Evolutionary conservation across 2,797 vertebrate species (phyloP), one percentile per base, ranked within the genome.

Genomic region (Manis javanica): DNA sequence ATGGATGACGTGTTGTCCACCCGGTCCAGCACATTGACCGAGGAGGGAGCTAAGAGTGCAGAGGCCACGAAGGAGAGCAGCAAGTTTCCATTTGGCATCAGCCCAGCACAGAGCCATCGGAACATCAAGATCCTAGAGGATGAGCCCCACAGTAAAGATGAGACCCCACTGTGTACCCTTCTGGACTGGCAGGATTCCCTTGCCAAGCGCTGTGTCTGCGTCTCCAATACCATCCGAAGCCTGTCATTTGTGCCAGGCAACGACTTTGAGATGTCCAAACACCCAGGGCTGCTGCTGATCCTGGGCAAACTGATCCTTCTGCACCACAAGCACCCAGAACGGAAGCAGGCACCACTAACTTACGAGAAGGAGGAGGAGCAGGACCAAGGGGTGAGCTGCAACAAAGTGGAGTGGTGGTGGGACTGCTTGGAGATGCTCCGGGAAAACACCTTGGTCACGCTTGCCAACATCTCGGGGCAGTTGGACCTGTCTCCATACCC

Each of bases 391-490:
- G 98, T 99, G 98, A 99, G 99, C 98, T 99, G 99, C 95, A 99
- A 99, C 98, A 99, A 99, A 98, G 99, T 99, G n/a, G 99, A 99
- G 98, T 99, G 99, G 99, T 99, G 99, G 99, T 99, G 99, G 99
- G 99, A 99, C 99, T 99, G 99, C 98, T 98, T 99, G 99, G 99
- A 99, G 98, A 99, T 99, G 98, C 99, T 99, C 97, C 99, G 99
- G 92, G 99, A 99, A 98, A 99, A 99, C 97, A 99, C 99, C 2
- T 98, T 99, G 98, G 99, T 99, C 98, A 99, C 99, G 1, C 98
- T 99, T 98, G 99, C 99, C 87, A 99, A 99, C 98, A 99, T 99
- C 99, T 99, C 99, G 87, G 99, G 99, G 97, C 99, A 99, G 98
- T 99, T 99, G 96, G 99, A 99, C 99, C 99, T 99, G 94, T 99